Evolutionary conservation across 2,797 vertebrate genomes (phyloP), one percentile per base, ranked within the genome.

Genomic region (Crocidura indochinensis): DNA sequence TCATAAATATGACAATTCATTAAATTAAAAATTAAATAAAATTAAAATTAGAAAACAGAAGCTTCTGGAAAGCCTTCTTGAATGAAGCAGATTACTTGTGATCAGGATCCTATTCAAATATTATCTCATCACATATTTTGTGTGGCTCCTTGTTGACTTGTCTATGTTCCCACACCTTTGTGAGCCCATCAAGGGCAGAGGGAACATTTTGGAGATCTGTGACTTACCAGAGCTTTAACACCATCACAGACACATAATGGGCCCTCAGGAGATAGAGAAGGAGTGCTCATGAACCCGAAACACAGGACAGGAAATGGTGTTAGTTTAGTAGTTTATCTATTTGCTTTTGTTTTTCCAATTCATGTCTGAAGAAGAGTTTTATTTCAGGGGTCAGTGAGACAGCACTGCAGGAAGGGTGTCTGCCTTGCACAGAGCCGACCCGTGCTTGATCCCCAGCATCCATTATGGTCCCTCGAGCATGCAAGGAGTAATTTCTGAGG

Each of bases 301-400:
- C 38, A 53, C 22, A 24, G 68, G 69, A 1, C 24, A 81, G 44
- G 79, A 74, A 85, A 47, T 20, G 20, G 47, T 38, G 22, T 44
- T 56, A 27, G 29, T 84, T 85, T 49, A 73, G 38, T 31, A 84
- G 86, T 44, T 73, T 53, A 14, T 74, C 10, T 19, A 14, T 20
- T 69, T 31, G 8, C 71, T 56, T 62, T 56, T n/a, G 67, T 74
- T 68, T n/a, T 20, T 80, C 26, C 38, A 68, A 65, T 81, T 94
- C 65, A 53, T 53, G 14, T 76, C 10, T 49, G 84, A 71, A 79
- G 2, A 51, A 69, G 84, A 87, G 1, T 27, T 38, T 38, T 38
- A 38, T 38, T 38, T 38, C 38, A 38, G 38, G 38, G 38, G 38
- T 5, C 38, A 38, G 38, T 2, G 38, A 2, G 38, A 38, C 5